Base-by-base conservation (phyloP, 2,888 invertebrate species). In the Unio pictorum region DNA sequence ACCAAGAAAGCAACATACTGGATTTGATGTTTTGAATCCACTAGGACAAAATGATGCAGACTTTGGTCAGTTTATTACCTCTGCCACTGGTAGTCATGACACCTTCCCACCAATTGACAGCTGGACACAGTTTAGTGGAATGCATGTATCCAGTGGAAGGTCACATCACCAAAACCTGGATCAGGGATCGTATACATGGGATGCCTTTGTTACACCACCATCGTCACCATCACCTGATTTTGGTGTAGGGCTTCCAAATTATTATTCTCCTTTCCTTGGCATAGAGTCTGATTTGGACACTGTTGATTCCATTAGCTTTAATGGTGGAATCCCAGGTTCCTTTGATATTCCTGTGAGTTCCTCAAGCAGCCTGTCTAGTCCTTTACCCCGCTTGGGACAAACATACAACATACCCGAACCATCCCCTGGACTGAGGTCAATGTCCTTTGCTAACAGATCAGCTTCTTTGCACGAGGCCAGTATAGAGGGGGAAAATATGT, bases 101-200 rank as follows among this genome's bases (percentile, higher is more conserved):
- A 45, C 45, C 45, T 45, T 45, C 11, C 45, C 45, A 45, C 45
- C 45, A 11, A 45, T 45, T 45, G 45, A 45, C 45, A 45, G 45
- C 45, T 86, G 86, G 86, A 85, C 84, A 6, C 86, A 81, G 66
- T 86, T 85, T 67, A 84, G 84, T 74, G 84, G 86, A 23, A 81
- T 84, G 64, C 78, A 81, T 34, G 74, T 78, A 23, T 77, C 81
- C 8, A 67, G 73, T 30, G 72, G 69, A 54, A 45, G 45, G 45
- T 3, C 45, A 45, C 45, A 45, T 45, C 45, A 45, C 11, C 45
- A 45, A 45, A 56, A 68, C n/a, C 61, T 63, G 30, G 69, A 73
- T 30, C 59, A 56, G 45, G 55, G 67, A 30, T 58, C 74, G 26
- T 80, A 75, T 58, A 66, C 71, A 23, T 81, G 81, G 81, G 80